phyloP scores from a whole-genome alignment of 2,797 vertebrate species.

The Nothura maculosa region DNA sequence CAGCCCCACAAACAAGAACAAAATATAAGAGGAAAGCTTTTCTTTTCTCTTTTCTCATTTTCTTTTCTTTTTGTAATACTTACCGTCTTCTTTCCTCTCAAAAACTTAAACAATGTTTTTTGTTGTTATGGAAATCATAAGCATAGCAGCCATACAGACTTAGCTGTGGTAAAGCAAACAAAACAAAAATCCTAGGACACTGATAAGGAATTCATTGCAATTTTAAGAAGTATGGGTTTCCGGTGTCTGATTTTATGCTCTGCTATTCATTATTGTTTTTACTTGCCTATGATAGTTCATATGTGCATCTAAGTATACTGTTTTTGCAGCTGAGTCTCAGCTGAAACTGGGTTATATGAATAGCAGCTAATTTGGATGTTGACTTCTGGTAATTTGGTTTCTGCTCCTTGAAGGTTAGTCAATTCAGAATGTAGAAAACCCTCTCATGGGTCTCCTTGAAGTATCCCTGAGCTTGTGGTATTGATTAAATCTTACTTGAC shows the following conservation, averaged over 20 bases:
- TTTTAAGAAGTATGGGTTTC: not conserved
- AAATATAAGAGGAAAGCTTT: not conserved
- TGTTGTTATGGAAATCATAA: not conserved
- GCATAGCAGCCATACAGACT: not conserved
- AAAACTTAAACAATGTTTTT: not conserved
- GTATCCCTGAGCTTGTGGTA: not conserved
- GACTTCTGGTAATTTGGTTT: conserved; percentile 10
- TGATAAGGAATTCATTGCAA: conserved; percentile 19
- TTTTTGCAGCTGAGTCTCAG: conserved; percentile 14
- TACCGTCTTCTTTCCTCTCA: not conserved
- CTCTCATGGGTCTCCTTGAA: not conserved
- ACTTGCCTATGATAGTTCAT: not conserved
- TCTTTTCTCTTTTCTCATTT: not conserved
- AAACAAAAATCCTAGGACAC: not conserved
- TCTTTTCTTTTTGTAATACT: not conserved
- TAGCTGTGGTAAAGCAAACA: not conserved
- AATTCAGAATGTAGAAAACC: conserved; percentile 18
- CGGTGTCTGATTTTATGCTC: conserved; percentile 48
- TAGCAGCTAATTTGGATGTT: conserved; percentile 4
- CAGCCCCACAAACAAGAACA: not conserved
- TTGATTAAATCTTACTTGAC: not conserved
- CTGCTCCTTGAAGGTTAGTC: conserved; percentile 17
- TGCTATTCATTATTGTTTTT: conserved; percentile 50
- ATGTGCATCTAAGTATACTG: not conserved
- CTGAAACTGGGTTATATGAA: not conserved